Conservation (phyloP, 2,113 vertebrate genomes). For the Oenanthe oenanthe region DNA sequence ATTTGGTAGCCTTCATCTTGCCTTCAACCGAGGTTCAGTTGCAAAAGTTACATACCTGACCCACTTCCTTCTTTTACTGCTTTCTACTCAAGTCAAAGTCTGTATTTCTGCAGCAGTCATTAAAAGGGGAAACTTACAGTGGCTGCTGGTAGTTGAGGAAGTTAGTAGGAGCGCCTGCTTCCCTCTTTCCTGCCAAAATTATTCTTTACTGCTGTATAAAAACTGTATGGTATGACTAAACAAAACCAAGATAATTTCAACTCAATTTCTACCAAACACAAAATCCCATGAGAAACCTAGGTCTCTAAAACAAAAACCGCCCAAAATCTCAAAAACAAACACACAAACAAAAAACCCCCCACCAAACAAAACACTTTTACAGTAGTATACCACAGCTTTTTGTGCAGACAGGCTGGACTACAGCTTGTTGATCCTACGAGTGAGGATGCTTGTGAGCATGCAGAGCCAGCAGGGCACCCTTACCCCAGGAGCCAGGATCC, state of each 20-base stretch:
- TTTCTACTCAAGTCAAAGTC: not conserved
- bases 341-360: not conserved
- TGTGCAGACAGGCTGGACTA: not conserved
- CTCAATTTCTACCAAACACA: not conserved
- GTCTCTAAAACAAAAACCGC: not conserved
- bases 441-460: rapidly evolving
- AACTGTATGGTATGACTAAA: not conserved
- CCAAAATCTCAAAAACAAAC: not conserved
- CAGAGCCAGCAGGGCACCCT: rapidly evolving
- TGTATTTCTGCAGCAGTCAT: not conserved
- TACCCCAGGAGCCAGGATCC: rapidly evolving
- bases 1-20: not conserved
- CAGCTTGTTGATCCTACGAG: not conserved
- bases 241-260: not conserved
- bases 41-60: not conserved
- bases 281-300: not conserved
- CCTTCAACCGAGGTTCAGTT: not conserved
- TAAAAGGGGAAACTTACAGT: not conserved
- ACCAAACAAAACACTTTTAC: not conserved
- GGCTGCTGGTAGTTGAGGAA: not conserved
- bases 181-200: not conserved
- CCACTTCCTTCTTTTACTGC: not conserved
- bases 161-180: not conserved
- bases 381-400: not conserved
- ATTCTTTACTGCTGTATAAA: not conserved